Evolutionary conservation across 1,140 invertebrate species (phyloP).

Genomic region (Drosophila oshimai): DNA sequence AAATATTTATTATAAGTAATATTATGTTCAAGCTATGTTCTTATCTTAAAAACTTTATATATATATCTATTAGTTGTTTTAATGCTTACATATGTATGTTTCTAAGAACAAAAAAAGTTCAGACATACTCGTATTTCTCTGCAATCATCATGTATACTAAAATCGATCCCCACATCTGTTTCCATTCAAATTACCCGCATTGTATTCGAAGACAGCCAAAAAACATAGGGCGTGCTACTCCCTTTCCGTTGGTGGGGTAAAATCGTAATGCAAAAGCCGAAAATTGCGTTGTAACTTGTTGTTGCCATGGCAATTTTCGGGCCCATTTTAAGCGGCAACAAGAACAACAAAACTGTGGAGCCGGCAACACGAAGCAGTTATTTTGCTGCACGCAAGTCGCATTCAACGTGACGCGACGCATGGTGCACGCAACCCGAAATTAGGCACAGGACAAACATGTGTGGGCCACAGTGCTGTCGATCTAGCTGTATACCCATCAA

Average conservation of each 20-base stretch:
- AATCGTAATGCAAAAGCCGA: constrained; percentile 63
- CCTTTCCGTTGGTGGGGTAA: constrained; percentile 14
- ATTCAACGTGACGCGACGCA: constrained; percentile 44
- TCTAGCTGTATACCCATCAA: neutral
- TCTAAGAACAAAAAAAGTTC: neutral
- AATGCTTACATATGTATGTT: too few relatives aligned
- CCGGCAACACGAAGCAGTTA: constrained; percentile 51
- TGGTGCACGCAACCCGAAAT: constrained; percentile 67
- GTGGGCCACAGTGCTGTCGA: constrained; percentile 22
- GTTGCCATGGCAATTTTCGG: constrained; percentile 53
- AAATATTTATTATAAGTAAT: too few relatives aligned
- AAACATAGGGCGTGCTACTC: constrained; percentile 1
- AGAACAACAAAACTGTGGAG: constrained; percentile 17
- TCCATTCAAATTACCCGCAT: constrained; percentile 46
- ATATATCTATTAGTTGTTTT: too few relatives aligned
- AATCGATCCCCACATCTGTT: constrained; percentile 27
- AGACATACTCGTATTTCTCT: neutral
- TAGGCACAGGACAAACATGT: constrained; percentile 59
- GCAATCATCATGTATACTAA: constrained; percentile 5
- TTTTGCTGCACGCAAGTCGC: constrained; percentile 65
- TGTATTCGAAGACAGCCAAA: constrained; percentile 11
- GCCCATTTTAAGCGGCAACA: constrained; percentile 40
- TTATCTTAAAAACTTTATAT: too few relatives aligned
- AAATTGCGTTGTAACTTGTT: constrained; percentile 58
- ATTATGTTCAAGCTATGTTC: too few relatives aligned